Percentiles rank a stretch among this genome's conserved stretches.
phyloP scores from a whole-genome alignment of 2,113 vertebrate species.

The Elephantulus edwardii region DNA sequence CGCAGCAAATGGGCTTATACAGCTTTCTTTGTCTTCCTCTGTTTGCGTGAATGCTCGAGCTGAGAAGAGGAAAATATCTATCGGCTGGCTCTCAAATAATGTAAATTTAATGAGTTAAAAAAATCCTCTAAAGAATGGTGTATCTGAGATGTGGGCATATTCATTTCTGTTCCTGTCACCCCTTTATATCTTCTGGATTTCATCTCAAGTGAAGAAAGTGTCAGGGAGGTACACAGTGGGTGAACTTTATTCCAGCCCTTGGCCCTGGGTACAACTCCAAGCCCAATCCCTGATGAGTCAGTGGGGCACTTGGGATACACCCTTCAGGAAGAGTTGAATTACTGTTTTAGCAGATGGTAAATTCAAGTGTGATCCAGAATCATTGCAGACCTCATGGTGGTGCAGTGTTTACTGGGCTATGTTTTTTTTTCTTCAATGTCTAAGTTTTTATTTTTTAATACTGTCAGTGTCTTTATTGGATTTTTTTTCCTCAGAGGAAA shows the following conservation, averaged over 20 bases:
- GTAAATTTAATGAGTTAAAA: background rate
- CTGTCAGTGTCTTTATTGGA: background rate
- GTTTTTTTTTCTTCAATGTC: background rate
- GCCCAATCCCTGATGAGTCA: background rate
- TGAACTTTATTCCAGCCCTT: background rate
- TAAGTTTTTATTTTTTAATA: background rate
- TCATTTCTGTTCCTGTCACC: background rate
- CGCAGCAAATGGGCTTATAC: slow-evolving; percentile 9
- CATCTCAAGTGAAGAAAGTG: background rate
- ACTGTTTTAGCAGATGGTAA: background rate
- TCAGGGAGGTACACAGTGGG: background rate
- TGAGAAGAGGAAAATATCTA: background rate
- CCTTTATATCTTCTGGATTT: background rate
- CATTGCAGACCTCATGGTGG: background rate
- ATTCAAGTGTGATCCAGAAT: background rate
- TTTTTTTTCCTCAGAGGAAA: slow-evolving; percentile 33
- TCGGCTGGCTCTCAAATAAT: background rate
- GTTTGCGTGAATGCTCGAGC: background rate
- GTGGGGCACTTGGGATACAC: background rate
- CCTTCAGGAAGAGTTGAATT: background rate
- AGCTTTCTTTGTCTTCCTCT: slow-evolving; percentile 24
- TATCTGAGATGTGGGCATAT: background rate
- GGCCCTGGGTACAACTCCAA: background rate
- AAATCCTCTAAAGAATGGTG: background rate
- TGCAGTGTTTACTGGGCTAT: background rate